Evolutionary conservation across 2,888 invertebrate species (phyloP), one percentile per base, ranked within the genome.

Genomic region (Eilema sororculum): DNA sequence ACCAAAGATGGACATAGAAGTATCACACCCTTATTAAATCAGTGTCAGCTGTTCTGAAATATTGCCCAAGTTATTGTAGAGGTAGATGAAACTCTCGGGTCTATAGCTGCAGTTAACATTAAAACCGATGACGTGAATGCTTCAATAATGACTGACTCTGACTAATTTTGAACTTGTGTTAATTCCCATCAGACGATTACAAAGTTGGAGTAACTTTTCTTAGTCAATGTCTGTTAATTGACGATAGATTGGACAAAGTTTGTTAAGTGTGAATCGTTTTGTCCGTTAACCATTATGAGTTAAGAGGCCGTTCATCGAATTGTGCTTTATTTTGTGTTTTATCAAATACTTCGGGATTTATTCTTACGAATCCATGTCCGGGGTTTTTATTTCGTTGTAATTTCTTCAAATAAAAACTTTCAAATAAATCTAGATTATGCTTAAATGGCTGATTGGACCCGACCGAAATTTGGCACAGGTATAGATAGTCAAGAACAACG

Each of bases 221-320:
- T 77, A 69, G 69, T 78, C 75, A 80, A 85, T 82, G 84, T 82
- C 86, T 89, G 89, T 84, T 89, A 90, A 89, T 89, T 86, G 84
- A 80, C 87, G 88, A 89, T 88, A 89, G 86, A 83, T 86, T 83
- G 76, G 67, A 72, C 74, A 76, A 85, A 89, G 84, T 87, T 89
- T 78, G 72, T 73, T 8, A 65, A 37, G 33, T 57, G 33, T 65
- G 57, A 57, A 56, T 56, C 37, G 24, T 57, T 65, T 57, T 52
- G 52, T 52, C 13, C 22, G 0, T 12, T 13, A 65, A 56, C 64
- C 6, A 58, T 25, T 58, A 28, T 58, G 24, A 16, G 6, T 58
- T 58, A 58, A 25, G 16, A 28, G 5, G 8, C 3, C 28, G 58
- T 58, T 58, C 25, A 58, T 52, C n/a, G 52, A 52, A n/a, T 52